phyloP scores from a whole-genome alignment of 2,797 vertebrate genomes.

The Semotilus atromaculatus region DNA sequence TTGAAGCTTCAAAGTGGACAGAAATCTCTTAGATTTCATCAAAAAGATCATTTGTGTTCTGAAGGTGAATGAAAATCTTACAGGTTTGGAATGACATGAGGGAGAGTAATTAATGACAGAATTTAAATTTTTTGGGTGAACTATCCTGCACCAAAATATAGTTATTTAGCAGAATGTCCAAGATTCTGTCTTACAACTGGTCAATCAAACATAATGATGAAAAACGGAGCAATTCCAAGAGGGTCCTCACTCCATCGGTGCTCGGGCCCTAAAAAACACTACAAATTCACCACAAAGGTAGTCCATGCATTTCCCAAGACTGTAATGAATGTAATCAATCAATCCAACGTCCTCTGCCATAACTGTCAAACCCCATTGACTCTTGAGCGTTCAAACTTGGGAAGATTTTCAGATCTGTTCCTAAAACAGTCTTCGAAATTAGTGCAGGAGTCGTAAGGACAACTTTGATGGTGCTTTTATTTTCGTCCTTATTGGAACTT shows the following conservation, averaged over 20 bases:
- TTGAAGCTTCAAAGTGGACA: too few relatives aligned
- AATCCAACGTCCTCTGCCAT: not conserved
- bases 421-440: not conserved
- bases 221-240: too few relatives aligned
- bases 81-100: too few relatives aligned
- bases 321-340: not conserved
- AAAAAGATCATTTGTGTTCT: too few relatives aligned
- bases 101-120: too few relatives aligned
- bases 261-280: too few relatives aligned
- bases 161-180: not conserved
- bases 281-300: not conserved
- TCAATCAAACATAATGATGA: not conserved
- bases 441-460: not conserved
- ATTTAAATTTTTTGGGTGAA: too few relatives aligned
- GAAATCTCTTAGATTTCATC: too few relatives aligned
- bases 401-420: not conserved
- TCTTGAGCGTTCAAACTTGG: not conserved
- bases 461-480: not conserved
- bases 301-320: not conserved
- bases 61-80: too few relatives aligned
- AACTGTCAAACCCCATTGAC: not conserved
- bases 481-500: not conserved
- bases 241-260: too few relatives aligned
- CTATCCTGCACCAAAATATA: not conserved
- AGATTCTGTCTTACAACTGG: not conserved